These are phyloP conservation scores for Acrocephalus scirpaceus DNA, from an alignment of 2,797 vertebrate species.

Conservation along the genomic window DNA sequence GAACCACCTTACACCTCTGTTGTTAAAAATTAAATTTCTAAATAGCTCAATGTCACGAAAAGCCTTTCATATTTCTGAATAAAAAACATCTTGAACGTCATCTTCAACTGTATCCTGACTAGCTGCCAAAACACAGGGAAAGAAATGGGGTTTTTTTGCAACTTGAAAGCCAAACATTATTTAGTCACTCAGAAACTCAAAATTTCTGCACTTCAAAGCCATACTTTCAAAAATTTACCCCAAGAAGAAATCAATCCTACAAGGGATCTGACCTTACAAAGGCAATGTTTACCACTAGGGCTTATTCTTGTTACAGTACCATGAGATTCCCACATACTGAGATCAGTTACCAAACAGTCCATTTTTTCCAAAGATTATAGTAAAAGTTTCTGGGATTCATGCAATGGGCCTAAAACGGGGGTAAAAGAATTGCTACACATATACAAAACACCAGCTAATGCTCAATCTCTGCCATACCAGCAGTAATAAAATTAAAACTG, in stretches of 20 bases:
- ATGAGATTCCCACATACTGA: not conserved
- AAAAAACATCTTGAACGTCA: not conserved
- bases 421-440: not conserved
- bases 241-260: not conserved
- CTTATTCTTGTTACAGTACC: not conserved
- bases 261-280: not conserved
- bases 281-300: not conserved
- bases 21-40: not conserved
- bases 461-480: not conserved
- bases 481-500: not conserved
- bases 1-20: not conserved
- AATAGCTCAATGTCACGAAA: not conserved
- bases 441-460: not conserved
- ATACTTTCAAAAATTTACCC: not conserved
- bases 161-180: not conserved
- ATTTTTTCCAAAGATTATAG: not conserved
- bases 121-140: not conserved
- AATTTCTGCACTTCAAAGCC: not conserved
- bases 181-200: not conserved
- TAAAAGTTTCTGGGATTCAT: not conserved
- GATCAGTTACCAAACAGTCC: not conserved
- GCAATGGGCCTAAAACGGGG: not conserved
- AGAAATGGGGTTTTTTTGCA: accelerated
- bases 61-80: not conserved
- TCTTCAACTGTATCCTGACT: not conserved